A percentile compares a stretch with the other conserved stretches of the same genome.
phyloP scores from a whole-genome alignment of 2,888 invertebrate species.

The Panzeria rudis region DNA sequence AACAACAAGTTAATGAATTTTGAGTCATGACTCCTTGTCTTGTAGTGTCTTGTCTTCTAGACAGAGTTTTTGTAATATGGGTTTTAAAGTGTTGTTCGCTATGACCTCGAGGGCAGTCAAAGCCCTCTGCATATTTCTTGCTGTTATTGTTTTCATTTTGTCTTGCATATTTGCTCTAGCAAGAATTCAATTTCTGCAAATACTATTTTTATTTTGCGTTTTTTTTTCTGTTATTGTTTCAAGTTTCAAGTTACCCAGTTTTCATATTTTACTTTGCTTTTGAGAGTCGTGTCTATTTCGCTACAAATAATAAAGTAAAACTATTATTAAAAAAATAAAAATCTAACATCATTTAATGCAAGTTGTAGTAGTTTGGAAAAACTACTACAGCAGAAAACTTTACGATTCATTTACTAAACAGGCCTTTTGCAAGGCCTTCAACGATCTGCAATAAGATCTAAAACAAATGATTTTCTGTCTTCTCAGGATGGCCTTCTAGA shows the following conservation, averaged over 20 bases:
- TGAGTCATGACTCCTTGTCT: slow-evolving; percentile 28
- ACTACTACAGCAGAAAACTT: too few relatives aligned
- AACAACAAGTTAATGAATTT: slow-evolving; percentile 46
- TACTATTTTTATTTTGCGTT: slow-evolving; percentile 9
- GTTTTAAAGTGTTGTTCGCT: slow-evolving; percentile 34
- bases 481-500: too few relatives aligned
- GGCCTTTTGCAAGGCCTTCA: too few relatives aligned
- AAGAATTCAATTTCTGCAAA: slow-evolving; percentile 24
- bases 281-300: slow-evolving; percentile 19
- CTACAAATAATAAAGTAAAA: slow-evolving; percentile 26
- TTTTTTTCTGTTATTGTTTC: neutral
- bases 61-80: slow-evolving; percentile 23
- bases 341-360: slow-evolving; percentile 47
- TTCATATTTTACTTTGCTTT: slow-evolving; percentile 32
- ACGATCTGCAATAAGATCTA: too few relatives aligned
- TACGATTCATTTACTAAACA: too few relatives aligned
- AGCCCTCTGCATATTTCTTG: slow-evolving; percentile 14
- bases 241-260: slow-evolving; percentile 46
- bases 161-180: slow-evolving; percentile 3
- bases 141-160: neutral
- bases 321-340: slow-evolving; percentile 17
- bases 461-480: too few relatives aligned
- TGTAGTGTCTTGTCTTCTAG: slow-evolving; percentile 15
- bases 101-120: slow-evolving; percentile 43
- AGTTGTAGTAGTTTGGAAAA: neutral